These are phyloP conservation scores for Bombus turneri DNA, from an alignment of 1,140 invertebrate species.

Conservation along the genomic window DNA sequence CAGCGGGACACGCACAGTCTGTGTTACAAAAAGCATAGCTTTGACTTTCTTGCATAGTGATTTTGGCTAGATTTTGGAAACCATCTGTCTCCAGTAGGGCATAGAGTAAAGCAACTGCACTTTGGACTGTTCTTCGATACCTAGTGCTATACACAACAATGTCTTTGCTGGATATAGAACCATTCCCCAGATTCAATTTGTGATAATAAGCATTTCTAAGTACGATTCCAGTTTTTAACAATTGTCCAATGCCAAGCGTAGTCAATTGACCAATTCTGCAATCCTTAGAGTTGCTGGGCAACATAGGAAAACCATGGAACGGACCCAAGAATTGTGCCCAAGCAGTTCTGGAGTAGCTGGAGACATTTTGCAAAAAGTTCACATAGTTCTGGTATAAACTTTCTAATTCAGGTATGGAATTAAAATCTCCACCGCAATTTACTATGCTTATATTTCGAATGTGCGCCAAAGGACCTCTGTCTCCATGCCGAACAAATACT, in stretches of 20 bases:
- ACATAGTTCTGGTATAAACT: constrained; percentile 74
- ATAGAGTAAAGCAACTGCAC: constrained; percentile 91
- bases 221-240: constrained; percentile 89
- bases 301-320: constrained; percentile 91
- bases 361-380: constrained; percentile 75
- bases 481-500: constrained; percentile 93
- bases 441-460: constrained; percentile 89
- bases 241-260: constrained; percentile 88
- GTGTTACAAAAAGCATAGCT: constrained; percentile 93
- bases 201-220: constrained; percentile 88
- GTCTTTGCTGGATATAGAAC: constrained; percentile 83
- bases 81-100: constrained; percentile 86
- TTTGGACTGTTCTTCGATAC: constrained; percentile 94
- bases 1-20: constrained; percentile 91
- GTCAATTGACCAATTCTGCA: constrained; percentile 81
- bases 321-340: constrained; percentile 89
- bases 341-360: constrained; percentile 82
- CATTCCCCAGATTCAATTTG: constrained; percentile 82
- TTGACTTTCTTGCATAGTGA: constrained; percentile 87
- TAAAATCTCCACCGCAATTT: constrained; percentile 87
- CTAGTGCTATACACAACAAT: constrained; percentile 91
- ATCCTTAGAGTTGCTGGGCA: constrained; percentile 83
- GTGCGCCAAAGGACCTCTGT: constrained; percentile 92
- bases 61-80: constrained; percentile 80
- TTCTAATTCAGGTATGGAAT: constrained; percentile 79